Conservation (phyloP, 2,888 invertebrate species). For the Habrosyne pyritoides region DNA sequence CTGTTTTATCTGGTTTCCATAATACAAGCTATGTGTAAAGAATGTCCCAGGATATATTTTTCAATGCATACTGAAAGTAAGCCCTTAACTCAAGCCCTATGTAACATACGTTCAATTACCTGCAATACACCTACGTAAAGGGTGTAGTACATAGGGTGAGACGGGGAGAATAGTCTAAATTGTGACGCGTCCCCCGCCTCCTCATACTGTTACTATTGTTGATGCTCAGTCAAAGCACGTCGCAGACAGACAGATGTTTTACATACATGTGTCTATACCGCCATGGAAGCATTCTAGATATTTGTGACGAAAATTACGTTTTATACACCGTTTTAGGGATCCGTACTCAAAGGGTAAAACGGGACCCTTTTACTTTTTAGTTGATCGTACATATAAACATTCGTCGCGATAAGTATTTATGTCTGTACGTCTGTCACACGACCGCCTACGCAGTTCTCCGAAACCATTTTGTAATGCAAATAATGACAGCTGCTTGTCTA, state of each 20-base stretch:
- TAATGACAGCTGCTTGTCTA: slow-evolving; percentile 27
- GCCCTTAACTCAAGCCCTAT: neutral
- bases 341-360: too few species aligned
- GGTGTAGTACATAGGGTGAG: neutral
- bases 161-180: neutral
- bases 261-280: neutral
- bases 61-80: too few species aligned
- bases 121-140: neutral
- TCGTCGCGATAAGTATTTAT: slow-evolving; percentile 33
- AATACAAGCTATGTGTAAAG: too few species aligned
- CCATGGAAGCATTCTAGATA: too few species aligned
- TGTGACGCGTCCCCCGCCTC: neutral
- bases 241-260: neutral
- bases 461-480: slow-evolving; percentile 27
- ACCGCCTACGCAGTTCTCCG: slow-evolving; percentile 24
- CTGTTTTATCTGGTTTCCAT: too few species aligned
- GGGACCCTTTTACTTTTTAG: too few species aligned
- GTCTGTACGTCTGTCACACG: slow-evolving; percentile 32
- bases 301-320: too few species aligned
- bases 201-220: neutral
- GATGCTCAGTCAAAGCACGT: neutral
- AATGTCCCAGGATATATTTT: too few species aligned
- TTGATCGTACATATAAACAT: slow-evolving; percentile 18
- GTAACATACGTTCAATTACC: neutral
- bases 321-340: too few species aligned